These are phyloP conservation scores for Stichodactyla helianthus DNA, from an alignment of 64 coral and sea anemone species.

Conservation along the genomic window DNA sequence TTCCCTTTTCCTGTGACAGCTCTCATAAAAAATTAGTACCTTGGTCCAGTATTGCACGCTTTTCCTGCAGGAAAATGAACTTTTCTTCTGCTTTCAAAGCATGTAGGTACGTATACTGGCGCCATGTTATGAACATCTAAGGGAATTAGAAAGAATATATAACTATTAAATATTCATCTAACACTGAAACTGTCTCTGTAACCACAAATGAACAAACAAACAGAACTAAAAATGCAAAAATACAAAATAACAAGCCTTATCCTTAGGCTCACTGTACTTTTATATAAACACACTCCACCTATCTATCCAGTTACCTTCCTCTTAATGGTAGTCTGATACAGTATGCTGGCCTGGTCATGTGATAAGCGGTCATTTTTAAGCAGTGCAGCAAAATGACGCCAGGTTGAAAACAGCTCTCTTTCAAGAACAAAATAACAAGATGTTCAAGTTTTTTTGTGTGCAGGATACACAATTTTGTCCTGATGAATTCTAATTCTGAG, in stretches of 20 bases:
- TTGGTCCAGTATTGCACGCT: slow-evolving; percentile 10
- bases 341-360: neutral
- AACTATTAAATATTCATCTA: too few species aligned
- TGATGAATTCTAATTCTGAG: too few species aligned
- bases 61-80: neutral
- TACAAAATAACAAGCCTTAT: too few species aligned
- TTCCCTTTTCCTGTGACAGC: too few species aligned
- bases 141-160: neutral
- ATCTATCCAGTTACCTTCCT: neutral
- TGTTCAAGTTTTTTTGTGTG: neutral
- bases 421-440: neutral
- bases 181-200: too few species aligned
- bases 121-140: slow-evolving; percentile 7
- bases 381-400: neutral
- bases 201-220: too few species aligned
- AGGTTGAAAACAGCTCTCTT: neutral
- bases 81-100: slow-evolving; percentile 11
- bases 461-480: too few species aligned
- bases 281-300: neutral
- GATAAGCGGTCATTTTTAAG: neutral
- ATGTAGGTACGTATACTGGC: slow-evolving; percentile 1
- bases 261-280: too few species aligned
- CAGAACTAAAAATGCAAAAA: too few species aligned
- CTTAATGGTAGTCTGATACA: slow-evolving; percentile 5
- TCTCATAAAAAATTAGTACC: neutral